Percentiles rank a stretch among this genome's conserved stretches.
phyloP scores from a whole-genome alignment of 2,888 invertebrate genomes.

The Sphaeridia pumilis region DNA sequence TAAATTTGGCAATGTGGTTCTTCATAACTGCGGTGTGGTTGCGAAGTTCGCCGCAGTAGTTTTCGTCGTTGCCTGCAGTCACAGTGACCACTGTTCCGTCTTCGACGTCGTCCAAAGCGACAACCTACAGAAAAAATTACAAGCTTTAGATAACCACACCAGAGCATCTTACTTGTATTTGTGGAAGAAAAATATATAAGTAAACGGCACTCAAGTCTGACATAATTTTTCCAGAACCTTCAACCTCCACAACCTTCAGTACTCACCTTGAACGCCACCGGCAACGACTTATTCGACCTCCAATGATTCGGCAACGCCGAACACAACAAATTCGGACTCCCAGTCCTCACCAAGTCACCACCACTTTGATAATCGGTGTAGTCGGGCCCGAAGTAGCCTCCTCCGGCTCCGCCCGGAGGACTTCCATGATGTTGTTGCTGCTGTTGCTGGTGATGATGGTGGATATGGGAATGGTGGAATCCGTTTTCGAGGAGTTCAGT shows the following conservation, averaged over 20 bases:
- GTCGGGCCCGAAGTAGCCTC: conserved; percentile 31
- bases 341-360: conserved; percentile 79
- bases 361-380: conserved; percentile 33
- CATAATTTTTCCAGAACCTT: too few relatives aligned
- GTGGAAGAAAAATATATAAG: too few relatives aligned
- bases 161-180: too few relatives aligned
- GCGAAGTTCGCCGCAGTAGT: conserved; percentile 81
- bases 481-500: conserved; percentile 32
- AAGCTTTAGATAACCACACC: too few relatives aligned
- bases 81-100: conserved; percentile 91
- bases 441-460: too few relatives aligned
- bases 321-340: conserved; percentile 91
- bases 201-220: too few relatives aligned
- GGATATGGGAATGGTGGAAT: conserved; percentile 17
- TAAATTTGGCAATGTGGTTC: conserved; percentile 93
- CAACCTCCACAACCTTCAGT: too few relatives aligned
- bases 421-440: conserved; percentile 21
- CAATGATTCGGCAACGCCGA: conserved; percentile 87
- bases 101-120: conserved; percentile 75
- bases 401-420: conserved; percentile 13
- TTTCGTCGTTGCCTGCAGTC: conserved; percentile 94
- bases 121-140: too few relatives aligned
- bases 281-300: conserved; percentile 95
- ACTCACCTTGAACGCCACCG: conserved; percentile 60
- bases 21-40: conserved; percentile 90